Percentiles rank a stretch among this genome's conserved stretches.
These are phyloP conservation scores for Salmo trutta DNA, from an alignment of 2,797 vertebrate genomes.

Conservation along the genomic window DNA sequence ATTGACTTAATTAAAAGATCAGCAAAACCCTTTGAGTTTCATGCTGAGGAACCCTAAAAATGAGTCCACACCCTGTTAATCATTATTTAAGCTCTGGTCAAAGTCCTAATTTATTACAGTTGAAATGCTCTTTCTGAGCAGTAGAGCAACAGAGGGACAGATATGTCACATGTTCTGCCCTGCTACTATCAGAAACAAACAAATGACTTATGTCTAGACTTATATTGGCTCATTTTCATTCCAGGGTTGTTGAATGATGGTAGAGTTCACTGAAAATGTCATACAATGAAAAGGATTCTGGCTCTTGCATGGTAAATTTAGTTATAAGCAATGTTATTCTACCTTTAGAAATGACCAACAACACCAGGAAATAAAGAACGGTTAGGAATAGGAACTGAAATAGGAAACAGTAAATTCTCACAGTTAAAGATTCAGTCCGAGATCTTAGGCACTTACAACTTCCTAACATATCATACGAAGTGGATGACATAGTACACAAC, in stretches of 20 bases:
- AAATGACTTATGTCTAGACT: not conserved
- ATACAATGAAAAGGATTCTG: not conserved
- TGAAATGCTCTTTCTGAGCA: constrained; percentile 1
- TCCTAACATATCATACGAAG: too few relatives aligned
- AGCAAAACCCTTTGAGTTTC: constrained; percentile 1
- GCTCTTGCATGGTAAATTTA: not conserved
- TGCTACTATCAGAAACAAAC: not conserved
- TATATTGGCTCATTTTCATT: not conserved
- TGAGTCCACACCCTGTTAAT: constrained; percentile 50
- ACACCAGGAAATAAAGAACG: not conserved
- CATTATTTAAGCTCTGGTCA: constrained; percentile 54
- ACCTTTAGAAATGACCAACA: not conserved
- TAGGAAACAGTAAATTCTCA: not conserved
- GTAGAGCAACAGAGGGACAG: not conserved
- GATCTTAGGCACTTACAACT: too few relatives aligned
- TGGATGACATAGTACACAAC: too few relatives aligned
- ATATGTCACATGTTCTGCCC: not conserved
- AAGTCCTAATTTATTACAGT: constrained; percentile 49
- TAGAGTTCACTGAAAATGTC: constrained; percentile 1
- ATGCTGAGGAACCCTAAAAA: constrained; percentile 1
- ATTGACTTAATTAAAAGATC: not conserved
- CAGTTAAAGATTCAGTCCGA: not conserved
- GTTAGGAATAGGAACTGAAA: not conserved
- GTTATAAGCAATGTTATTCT: not conserved
- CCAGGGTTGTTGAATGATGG: not conserved